Conservation (phyloP, 2,797 vertebrate species). For the Neopelma chrysocephalum region DNA sequence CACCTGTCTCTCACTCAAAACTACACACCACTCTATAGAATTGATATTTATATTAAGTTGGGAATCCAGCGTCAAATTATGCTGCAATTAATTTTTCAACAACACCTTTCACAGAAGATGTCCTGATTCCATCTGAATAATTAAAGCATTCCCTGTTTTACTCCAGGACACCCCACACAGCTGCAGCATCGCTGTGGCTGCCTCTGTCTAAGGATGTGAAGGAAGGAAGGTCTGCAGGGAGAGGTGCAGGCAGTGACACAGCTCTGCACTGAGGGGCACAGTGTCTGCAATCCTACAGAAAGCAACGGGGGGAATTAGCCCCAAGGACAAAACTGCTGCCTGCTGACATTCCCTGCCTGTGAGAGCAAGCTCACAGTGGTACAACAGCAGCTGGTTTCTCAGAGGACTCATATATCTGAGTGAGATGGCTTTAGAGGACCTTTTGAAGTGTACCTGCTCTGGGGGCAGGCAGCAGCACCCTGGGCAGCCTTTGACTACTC, state of each 20-base stretch:
- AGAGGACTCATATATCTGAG: rapidly evolving
- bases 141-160: neutral
- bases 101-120: neutral
- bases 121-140: neutral
- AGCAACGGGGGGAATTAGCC: neutral
- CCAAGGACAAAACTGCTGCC: neutral
- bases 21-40: neutral
- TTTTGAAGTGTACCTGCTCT: neutral
- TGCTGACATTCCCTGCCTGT: neutral
- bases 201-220: neutral
- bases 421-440: neutral
- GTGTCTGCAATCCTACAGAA: neutral
- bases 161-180: too few species aligned
- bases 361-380: rapidly evolving
- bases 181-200: neutral
- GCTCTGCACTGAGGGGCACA: too few species aligned
- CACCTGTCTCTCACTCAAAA: neutral
- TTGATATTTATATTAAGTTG: neutral
- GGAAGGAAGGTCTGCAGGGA: neutral
- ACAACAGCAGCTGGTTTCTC: neutral
- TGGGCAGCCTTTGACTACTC: neutral
- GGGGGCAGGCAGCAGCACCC: neutral
- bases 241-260: neutral
- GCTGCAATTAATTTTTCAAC: neutral
- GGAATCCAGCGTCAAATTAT: neutral